These are phyloP conservation scores for Musca vetustissima DNA, from an alignment of 1,140 invertebrate species.

Conservation along the genomic window DNA sequence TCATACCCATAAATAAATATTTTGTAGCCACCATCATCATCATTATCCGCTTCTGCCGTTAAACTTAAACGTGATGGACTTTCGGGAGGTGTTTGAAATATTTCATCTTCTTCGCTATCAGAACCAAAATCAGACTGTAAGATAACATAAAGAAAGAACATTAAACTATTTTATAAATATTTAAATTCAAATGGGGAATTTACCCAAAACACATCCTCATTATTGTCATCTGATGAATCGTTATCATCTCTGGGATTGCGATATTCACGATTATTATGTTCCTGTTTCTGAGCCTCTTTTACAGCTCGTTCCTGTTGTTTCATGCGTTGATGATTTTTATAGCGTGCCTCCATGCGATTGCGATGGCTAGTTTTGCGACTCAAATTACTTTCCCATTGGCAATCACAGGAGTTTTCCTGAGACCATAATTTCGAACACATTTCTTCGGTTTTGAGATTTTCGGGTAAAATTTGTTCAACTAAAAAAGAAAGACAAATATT, in stretches of 20 bases:
- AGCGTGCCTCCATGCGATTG: slow-evolving; percentile 46
- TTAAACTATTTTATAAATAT: background rate
- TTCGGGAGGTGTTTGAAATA: slow-evolving; percentile 60
- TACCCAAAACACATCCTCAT: slow-evolving; percentile 34
- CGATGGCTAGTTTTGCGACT: slow-evolving; percentile 50
- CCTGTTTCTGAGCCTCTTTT: background rate
- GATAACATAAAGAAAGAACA: background rate
- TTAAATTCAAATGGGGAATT: slow-evolving; percentile 11
- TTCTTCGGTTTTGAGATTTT: slow-evolving; percentile 57
- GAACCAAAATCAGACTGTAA: slow-evolving; percentile 32
- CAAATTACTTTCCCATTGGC: slow-evolving; percentile 54
- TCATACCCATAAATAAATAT: slow-evolving; percentile 46
- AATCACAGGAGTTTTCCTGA: slow-evolving; percentile 52
- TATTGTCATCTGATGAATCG: slow-evolving; percentile 29
- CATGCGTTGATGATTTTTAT: slow-evolving; percentile 28
- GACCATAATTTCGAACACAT: slow-evolving; percentile 61
- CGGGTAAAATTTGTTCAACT: slow-evolving; percentile 35
- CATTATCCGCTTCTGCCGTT: slow-evolving; percentile 30
- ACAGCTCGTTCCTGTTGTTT: slow-evolving; percentile 19
- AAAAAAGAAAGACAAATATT: background rate
- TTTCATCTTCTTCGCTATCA: slow-evolving; percentile 43
- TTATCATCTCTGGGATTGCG: background rate
- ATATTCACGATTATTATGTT: background rate
- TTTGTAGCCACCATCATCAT: slow-evolving; percentile 31
- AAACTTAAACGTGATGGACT: slow-evolving; percentile 46